These are phyloP conservation scores for Zaprionus camerounensis DNA, from an alignment of 1,140 invertebrate genomes.

Conservation along the genomic window DNA sequence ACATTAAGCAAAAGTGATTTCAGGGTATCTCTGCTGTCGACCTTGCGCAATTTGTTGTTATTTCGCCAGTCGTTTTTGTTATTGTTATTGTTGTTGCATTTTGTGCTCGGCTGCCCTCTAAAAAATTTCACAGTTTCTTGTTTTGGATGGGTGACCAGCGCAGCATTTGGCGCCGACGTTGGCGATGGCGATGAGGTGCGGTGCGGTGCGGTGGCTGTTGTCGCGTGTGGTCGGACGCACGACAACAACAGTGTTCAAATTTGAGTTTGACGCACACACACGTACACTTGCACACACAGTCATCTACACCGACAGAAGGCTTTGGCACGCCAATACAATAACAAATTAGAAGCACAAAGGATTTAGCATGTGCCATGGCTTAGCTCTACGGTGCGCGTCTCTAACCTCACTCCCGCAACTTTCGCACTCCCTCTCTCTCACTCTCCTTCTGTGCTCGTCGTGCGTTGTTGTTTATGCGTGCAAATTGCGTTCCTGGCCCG, in stretches of 20 bases:
- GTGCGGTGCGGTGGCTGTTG: constrained; percentile 36
- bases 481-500: constrained; percentile 56
- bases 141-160: constrained; percentile 46
- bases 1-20: neutral
- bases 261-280: constrained; percentile 50
- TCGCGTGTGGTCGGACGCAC: constrained; percentile 65
- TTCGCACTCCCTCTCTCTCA: neutral
- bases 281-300: constrained; percentile 9
- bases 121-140: constrained; percentile 77
- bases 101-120: constrained; percentile 63
- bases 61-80: constrained; percentile 28
- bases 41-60: constrained; percentile 20
- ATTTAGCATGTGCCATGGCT: constrained; percentile 74
- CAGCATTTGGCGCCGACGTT: constrained; percentile 15
- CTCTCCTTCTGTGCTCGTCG: neutral
- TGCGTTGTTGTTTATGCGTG: constrained; percentile 62
- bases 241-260: constrained; percentile 73
- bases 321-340: constrained; percentile 78
- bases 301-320: constrained; percentile 25
- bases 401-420: neutral
- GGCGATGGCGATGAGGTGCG: neutral
- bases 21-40: constrained; percentile 1
- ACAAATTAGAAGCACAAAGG: constrained; percentile 80
- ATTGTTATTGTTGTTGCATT: constrained; percentile 48
- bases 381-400: constrained; percentile 61